Conservation (phyloP, 30 jellyfish, hydroid and myxozoan genomes). For the Hydractinia echinata region DNA sequence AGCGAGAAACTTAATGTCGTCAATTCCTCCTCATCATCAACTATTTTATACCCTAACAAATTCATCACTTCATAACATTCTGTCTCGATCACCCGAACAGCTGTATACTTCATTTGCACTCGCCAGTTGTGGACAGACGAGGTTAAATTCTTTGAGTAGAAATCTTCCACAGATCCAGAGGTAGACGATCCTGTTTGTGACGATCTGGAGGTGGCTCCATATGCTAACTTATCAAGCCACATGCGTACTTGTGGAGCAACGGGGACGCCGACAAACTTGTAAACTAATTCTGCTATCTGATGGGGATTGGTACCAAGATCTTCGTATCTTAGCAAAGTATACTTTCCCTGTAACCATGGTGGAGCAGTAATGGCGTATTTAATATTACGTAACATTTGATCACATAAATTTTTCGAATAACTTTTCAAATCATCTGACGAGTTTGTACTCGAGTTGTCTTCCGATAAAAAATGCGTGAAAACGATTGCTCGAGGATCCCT, state of each 20-base stretch:
- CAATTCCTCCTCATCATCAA: slow-evolving; percentile 97
- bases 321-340: slow-evolving; percentile 94
- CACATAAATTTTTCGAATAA: slow-evolving; percentile 68
- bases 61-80: slow-evolving; percentile 99
- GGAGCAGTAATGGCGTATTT: slow-evolving; percentile 99
- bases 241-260: slow-evolving; percentile 99
- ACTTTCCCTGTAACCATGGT: slow-evolving; percentile 98
- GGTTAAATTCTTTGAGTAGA: slow-evolving; percentile 84
- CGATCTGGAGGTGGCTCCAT: slow-evolving; percentile 64
- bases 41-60: slow-evolving; percentile 93
- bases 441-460: slow-evolving; percentile 55
- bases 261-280: slow-evolving; percentile 96
- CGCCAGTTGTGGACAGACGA: slow-evolving; percentile 98
- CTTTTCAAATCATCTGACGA: slow-evolving; percentile 61
- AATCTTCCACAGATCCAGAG: slow-evolving; percentile 96
- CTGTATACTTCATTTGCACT: slow-evolving; percentile 75
- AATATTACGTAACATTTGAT: slow-evolving; percentile 87
- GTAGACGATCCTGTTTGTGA: slow-evolving; percentile 96
- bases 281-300: slow-evolving; percentile 92
- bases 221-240: slow-evolving; percentile 97
- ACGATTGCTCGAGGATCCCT: slow-evolving; percentile 98
- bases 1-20: slow-evolving; percentile 91
- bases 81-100: slow-evolving; percentile 88
- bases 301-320: slow-evolving; percentile 99
- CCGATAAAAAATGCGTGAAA: slow-evolving; percentile 73